These are phyloP conservation scores for Borostomias antarcticus DNA, from an alignment of 2,797 vertebrate species.

Conservation along the genomic window DNA sequence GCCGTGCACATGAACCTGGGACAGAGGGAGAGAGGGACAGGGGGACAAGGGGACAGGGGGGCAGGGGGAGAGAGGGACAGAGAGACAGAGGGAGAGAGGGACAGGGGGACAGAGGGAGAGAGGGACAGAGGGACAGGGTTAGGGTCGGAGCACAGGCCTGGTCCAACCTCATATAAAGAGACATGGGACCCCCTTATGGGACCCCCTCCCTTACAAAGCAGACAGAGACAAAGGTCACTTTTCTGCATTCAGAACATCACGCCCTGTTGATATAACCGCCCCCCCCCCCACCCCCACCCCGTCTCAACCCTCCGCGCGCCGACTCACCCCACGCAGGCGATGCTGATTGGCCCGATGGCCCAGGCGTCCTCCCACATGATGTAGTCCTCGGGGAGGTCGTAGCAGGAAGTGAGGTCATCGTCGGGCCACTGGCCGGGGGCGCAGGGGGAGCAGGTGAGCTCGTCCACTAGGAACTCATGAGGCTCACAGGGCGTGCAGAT, in stretches of 20 bases:
- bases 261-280: neutral
- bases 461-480: conserved; percentile 91
- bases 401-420: conserved; percentile 89
- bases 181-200: too few relatives aligned
- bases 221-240: neutral
- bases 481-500: conserved; percentile 97
- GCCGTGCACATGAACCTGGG: conserved; percentile 87
- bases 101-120: too few relatives aligned
- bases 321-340: conserved; percentile 89
- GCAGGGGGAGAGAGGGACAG: too few relatives aligned
- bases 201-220: too few relatives aligned
- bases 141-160: too few relatives aligned
- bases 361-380: conserved; percentile 98
- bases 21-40: too few relatives aligned
- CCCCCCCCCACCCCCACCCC: too few relatives aligned
- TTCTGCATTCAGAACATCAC: neutral
- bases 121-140: too few relatives aligned
- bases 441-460: conserved; percentile 94
- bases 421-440: conserved; percentile 93
- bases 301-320: too few relatives aligned
- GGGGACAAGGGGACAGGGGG: too few relatives aligned
- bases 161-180: too few relatives aligned
- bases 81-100: too few relatives aligned
- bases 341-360: conserved; percentile 95
- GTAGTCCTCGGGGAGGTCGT: conserved; percentile 95